Base-by-base conservation (phyloP, 2,113 vertebrate species). In the Ictidomys tridecemlineatus region DNA sequence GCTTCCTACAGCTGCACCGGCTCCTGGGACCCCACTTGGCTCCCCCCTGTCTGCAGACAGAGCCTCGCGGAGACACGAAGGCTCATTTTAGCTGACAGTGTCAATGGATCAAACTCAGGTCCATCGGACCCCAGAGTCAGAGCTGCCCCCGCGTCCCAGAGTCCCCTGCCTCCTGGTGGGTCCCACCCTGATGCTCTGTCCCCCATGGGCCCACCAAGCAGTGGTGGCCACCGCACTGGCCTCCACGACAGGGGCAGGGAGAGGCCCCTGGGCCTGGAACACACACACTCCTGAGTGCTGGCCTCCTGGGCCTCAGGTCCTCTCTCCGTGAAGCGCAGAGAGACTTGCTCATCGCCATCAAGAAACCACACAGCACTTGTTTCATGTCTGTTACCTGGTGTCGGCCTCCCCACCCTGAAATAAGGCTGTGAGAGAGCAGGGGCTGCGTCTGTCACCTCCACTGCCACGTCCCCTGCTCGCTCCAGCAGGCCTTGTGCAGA, bases 11-110 rank as follows among this genome's bases (percentile, higher is more conserved):
- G 12, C 70, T 4, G 0, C 77, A 39, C 28, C 3, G 69, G 65
- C 67, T 61, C 24, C 34, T 2, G 6, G 61, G 22, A 5, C 22
- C 0, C 0, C 53, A 34, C 0, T 9, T 20, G 42, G 37, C 63
- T 39, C 56, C 72, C 34, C 7, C 42, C 20, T 63, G 34, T 58
- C 48, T 48, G 16, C 48, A 91, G 34, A 63, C 12, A 10, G 65
- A 85, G 20, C 4, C 74, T 89, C 74, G 34, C 24, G 28, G 85
- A 30, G 24, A 48, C 2, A 2, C 53, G 28, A 56, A 48, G 28
- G 34, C 77, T 42, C 28, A 37, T 39, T 8, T 42, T 37, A 51
- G 51, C 79, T 32, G 56, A 39, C 67, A 72, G 72, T 2, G 0
- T 0, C 17, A 28, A 37, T 18, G n/a, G 37, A 11, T n/a, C 77